phyloP scores from a whole-genome alignment of 2,888 invertebrate genomes.

The Polia nebulosa region DNA sequence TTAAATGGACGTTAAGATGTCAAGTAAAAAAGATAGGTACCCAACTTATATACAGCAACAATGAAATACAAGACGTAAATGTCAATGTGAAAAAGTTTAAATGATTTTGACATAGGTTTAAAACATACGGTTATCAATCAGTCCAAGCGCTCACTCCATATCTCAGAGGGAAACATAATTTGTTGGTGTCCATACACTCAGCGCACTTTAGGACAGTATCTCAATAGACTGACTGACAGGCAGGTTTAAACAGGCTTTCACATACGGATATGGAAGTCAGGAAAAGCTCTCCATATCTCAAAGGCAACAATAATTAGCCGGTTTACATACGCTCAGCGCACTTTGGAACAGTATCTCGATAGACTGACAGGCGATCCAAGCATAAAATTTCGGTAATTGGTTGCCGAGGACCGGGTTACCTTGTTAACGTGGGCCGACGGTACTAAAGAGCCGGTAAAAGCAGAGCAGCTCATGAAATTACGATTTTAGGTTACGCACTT shows the following conservation, averaged over 20 bases:
- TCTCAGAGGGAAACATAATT: too few species aligned
- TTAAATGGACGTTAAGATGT: too few species aligned
- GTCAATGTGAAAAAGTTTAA: not conserved
- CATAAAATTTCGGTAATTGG: constrained; percentile 33
- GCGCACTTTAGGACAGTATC: too few species aligned
- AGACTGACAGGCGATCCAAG: not conserved
- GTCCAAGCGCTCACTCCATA: too few species aligned
- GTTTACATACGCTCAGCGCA: not conserved
- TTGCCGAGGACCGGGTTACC: not conserved
- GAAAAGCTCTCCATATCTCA: constrained; percentile 11
- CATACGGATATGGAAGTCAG: not conserved
- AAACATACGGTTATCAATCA: too few species aligned
- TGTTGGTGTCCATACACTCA: too few species aligned
- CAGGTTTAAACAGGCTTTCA: not conserved
- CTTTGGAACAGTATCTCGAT: constrained; percentile 4
- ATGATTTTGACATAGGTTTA: not conserved
- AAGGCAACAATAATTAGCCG: constrained; percentile 6
- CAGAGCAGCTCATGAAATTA: not conserved
- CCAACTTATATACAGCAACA: too few species aligned
- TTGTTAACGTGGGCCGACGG: not conserved
- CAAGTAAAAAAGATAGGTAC: too few species aligned
- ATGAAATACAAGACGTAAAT: not conserved
- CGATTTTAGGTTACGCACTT: not conserved
- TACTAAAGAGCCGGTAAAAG: not conserved
- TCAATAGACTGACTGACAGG: too few species aligned